phyloP scores from a whole-genome alignment of 37 sponge, comb jelly and placozoan species.

The Geodia barretti region DNA sequence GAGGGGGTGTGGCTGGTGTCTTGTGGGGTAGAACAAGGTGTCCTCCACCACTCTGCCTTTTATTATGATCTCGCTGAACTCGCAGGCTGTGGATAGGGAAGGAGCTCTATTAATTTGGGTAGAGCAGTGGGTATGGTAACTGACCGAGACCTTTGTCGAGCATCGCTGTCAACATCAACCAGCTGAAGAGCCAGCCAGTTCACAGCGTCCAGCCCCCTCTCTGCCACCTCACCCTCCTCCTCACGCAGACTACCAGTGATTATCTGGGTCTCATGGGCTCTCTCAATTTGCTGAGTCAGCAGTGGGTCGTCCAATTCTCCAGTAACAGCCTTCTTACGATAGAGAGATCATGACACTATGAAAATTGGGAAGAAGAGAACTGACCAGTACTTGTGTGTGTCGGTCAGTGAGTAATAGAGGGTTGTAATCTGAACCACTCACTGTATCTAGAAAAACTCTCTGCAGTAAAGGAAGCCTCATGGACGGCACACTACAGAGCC shows the following conservation, averaged over 20 bases:
- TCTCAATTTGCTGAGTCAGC: slow-evolving; percentile 34
- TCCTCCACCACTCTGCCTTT: not conserved
- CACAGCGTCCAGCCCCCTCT: slow-evolving; percentile 40
- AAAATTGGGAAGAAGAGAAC: not conserved
- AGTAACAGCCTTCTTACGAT: slow-evolving; percentile 1
- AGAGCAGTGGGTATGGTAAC: not conserved
- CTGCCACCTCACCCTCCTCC: not conserved
- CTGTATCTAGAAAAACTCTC: slow-evolving; percentile 69
- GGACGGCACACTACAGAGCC: not conserved
- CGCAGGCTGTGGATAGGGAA: not conserved
- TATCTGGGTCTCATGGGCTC: slow-evolving; percentile 9
- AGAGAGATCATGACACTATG: not conserved
- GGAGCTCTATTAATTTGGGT: not conserved
- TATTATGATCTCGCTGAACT: not conserved
- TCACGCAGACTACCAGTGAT: slow-evolving; percentile 23
- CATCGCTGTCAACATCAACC: slow-evolving; percentile 56
- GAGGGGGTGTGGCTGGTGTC: not conserved
- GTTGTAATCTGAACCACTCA: slow-evolving; percentile 44
- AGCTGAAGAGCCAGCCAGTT: slow-evolving; percentile 71
- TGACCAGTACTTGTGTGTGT: not conserved
- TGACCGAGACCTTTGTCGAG: slow-evolving; percentile 51
- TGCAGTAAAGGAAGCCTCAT: not conserved
- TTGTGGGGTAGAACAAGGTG: not conserved
- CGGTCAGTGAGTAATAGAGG: slow-evolving; percentile 1
- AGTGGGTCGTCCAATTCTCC: slow-evolving; percentile 50